Evolutionary conservation across 2,797 vertebrate species (phyloP), one percentile per base, ranked within the genome.

Genomic region (Urophycis tenuis): DNA sequence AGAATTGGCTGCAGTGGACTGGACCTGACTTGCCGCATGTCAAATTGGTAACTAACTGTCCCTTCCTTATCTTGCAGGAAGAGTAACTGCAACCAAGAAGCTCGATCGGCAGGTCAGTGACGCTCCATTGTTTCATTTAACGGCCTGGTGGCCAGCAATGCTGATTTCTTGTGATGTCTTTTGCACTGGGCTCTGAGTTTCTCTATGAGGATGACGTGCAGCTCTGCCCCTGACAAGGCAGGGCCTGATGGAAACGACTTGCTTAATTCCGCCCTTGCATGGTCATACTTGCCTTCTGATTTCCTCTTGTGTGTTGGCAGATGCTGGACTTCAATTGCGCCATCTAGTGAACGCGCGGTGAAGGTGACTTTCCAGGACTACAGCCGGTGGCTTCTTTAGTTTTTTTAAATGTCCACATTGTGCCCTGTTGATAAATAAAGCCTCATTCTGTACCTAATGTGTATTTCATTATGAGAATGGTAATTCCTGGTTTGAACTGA

Each of bases 181-280:
- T 83, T 69, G 92, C 93, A 17, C 5, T 17, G 91, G 91, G 6
- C 76, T 89, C 89, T 0, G 71, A 34, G 69, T 53, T 5, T 8
- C 10, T 2, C n/a, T 1, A n/a, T 60, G 53, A 60, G 22, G 53
- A 60, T 25, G 11, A 60, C 0, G 91, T 93, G 91, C 92, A 73
- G 33, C 88, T 91, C 75, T 87, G 91, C 90, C 89, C 76, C 85
- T 91, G 91, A 93, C 92, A 92, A 90, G 91, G 89, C 85, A 77
- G 75, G 86, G 91, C 87, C 92, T 92, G 91, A 92, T 32, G 83
- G 88, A 90, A 87, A 87, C n/a, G 0, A 14, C 22, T 33, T 15
- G 30, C 30, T 22, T 15, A 45, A 14, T 22, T 15, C 14, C 17
- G 53, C 45, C 7, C 7, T 53, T 64, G 70, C 5, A 22, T 67